These are phyloP conservation scores for Galeopterus variegatus DNA, from an alignment of 2,113 vertebrate genomes.

Conservation along the genomic window DNA sequence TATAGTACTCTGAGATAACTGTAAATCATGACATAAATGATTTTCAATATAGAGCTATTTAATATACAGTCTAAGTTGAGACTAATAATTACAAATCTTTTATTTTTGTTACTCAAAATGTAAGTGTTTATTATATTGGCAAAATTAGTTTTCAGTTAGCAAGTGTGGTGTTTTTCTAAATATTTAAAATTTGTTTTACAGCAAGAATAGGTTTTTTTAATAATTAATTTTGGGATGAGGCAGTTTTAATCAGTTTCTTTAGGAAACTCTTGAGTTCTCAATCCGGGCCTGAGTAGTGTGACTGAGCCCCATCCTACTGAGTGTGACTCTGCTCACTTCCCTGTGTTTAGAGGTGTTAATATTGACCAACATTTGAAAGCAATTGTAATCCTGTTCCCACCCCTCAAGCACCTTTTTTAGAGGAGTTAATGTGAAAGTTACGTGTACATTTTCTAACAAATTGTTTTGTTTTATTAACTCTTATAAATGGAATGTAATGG, in stretches of 20 bases:
- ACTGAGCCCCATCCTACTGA: not conserved
- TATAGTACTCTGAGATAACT: conserved; percentile 50
- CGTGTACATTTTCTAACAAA: not conserved
- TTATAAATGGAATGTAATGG: not conserved
- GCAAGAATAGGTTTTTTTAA: not conserved
- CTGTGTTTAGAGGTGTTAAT: not conserved
- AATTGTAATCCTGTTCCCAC: not conserved
- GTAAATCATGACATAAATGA: not conserved
- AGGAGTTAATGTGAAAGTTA: not conserved
- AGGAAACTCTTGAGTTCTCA: not conserved
- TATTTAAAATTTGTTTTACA: not conserved
- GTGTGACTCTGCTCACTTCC: not conserved
- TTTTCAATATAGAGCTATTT: conserved; percentile 44
- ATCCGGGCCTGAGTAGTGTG: not conserved
- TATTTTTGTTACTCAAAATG: not conserved
- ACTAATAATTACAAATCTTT: not conserved
- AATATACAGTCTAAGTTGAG: not conserved
- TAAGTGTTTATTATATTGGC: not conserved
- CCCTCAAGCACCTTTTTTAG: not conserved
- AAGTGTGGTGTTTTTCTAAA: not conserved
- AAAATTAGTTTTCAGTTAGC: not conserved
- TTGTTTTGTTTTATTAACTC: not conserved
- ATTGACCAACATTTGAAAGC: not conserved
- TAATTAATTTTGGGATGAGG: not conserved
- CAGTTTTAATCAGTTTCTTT: not conserved